phyloP scores from a whole-genome alignment of 2,797 vertebrate species.

The Helostoma temminkii region DNA sequence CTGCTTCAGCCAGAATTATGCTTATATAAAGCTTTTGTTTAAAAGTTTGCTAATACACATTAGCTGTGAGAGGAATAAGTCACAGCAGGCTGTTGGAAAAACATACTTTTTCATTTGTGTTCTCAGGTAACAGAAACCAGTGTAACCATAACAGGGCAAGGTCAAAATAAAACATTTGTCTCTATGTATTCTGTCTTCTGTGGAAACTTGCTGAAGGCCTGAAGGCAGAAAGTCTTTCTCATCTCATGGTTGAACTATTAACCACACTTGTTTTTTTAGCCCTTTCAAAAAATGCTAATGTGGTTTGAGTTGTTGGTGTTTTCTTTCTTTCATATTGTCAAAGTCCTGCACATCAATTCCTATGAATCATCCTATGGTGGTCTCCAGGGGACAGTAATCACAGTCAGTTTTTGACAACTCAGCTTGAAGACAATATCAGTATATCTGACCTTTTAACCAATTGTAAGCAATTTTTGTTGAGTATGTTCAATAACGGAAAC shows the following conservation, averaged over 20 bases:
- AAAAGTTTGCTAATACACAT: no score
- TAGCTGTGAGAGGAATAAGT: no score
- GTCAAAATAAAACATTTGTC: background rate
- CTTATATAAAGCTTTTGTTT: no score
- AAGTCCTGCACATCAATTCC: background rate
- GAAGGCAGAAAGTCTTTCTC: background rate
- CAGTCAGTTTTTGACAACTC: background rate
- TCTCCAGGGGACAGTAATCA: slow-evolving; percentile 7
- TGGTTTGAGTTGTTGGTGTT: background rate
- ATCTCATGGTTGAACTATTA: no score
- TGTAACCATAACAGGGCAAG: background rate
- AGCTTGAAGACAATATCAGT: no score
- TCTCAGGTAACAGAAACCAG: no score
- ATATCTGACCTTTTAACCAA: background rate
- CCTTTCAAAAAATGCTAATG: background rate
- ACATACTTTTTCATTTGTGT: no score
- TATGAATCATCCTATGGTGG: slow-evolving; percentile 1
- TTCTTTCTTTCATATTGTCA: background rate
- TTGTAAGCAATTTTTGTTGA: no score
- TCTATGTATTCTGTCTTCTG: background rate
- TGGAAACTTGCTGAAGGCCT: slow-evolving; percentile 1
- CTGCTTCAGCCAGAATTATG: no score
- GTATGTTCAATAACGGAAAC: no score
- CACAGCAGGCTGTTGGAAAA: no score
- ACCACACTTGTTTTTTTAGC: background rate